A percentile compares a stretch with the other conserved stretches of the same genome.
Evolutionary conservation across 23 tunicate genomes (phyloP).

Genomic region (Halocynthia aurantium): DNA sequence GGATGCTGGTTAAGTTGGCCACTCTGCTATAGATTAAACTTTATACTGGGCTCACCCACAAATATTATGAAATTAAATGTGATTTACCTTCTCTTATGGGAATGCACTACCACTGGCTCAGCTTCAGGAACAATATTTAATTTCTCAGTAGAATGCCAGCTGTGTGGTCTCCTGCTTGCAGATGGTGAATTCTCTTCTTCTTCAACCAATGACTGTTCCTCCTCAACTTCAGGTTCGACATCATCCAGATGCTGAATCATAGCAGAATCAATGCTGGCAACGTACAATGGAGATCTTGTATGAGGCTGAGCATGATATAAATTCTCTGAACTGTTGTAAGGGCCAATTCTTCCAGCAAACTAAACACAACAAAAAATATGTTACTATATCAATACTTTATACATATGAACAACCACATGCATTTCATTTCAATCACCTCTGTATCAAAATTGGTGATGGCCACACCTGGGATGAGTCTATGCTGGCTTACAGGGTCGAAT

Average conservation of each 20-base stretch:
- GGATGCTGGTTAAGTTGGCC: no score
- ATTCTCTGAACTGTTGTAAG: slow-evolving; percentile 4
- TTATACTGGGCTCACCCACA: no score
- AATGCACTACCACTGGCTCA: neutral
- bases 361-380: neutral
- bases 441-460: no score
- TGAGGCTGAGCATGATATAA: neutral
- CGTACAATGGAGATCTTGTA: slow-evolving; percentile 4
- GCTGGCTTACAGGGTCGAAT: no score
- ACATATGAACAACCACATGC: no score
- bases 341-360: neutral
- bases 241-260: neutral
- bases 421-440: no score
- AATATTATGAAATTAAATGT: no score
- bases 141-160: slow-evolving; percentile 87
- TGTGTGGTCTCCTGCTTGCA: slow-evolving; percentile 63
- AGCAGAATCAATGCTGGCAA: slow-evolving; percentile 2
- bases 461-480: no score
- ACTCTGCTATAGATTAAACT: no score
- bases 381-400: no score
- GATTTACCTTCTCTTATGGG: slow-evolving; percentile 23
- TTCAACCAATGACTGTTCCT: neutral
- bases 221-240: neutral
- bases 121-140: slow-evolving; percentile 23
- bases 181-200: slow-evolving; percentile 19